These are phyloP conservation scores for Aptenodytes patagonicus DNA, from an alignment of 2,113 vertebrate genomes.

Conservation along the genomic window DNA sequence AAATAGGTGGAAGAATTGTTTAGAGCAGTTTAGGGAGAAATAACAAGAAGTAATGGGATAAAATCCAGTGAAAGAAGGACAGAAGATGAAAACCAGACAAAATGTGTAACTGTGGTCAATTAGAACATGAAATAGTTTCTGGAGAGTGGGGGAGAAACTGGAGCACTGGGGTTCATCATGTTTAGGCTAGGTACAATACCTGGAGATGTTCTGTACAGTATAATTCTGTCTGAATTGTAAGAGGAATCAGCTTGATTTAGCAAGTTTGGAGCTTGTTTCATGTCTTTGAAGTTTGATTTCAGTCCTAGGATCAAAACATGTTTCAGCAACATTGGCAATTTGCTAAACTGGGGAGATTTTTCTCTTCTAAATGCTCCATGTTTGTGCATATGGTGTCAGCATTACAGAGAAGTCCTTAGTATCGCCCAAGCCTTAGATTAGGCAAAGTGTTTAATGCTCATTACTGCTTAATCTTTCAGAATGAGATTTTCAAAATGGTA, in stretches of 20 bases:
- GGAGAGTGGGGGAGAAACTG: not conserved
- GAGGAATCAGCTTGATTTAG: not conserved
- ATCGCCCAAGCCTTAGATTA: not conserved
- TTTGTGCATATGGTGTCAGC: accelerated
- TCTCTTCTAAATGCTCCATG: not conserved
- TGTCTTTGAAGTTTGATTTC: not conserved
- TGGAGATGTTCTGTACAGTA: not conserved
- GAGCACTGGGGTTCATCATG: not conserved
- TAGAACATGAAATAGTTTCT: not conserved
- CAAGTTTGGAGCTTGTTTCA: not conserved
- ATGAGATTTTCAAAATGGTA: not conserved
- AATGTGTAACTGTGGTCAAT: not conserved
- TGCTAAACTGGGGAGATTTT: not conserved
- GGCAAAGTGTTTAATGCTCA: not conserved
- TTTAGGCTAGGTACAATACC: not conserved
- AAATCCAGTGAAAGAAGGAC: not conserved
- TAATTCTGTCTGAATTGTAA: not conserved
- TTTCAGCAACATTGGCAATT: not conserved
- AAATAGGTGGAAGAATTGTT: not conserved
- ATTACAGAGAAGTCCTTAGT: not conserved
- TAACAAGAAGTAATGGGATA: not conserved
- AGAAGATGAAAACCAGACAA: not conserved
- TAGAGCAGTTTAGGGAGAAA: not conserved
- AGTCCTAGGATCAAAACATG: not conserved
- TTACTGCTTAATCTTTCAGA: not conserved